Evolutionary conservation across 2,797 vertebrate species (phyloP), one percentile per base, ranked within the genome.

Genomic region (Euphonia xanthogaster): DNA sequence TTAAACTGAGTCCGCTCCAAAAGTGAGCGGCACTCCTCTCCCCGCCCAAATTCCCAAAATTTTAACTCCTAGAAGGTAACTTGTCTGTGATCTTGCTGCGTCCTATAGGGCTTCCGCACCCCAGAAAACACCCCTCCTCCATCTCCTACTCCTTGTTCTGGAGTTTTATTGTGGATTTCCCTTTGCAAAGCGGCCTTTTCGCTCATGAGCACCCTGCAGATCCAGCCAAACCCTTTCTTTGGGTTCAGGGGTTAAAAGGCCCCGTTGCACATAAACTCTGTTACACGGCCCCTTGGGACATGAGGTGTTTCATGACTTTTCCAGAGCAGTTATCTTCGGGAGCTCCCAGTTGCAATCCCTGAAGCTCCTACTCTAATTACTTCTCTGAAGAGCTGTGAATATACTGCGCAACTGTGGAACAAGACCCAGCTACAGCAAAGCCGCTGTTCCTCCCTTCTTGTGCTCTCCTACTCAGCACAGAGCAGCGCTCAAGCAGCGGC

Each of bases 151-250:
- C 9, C 17, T 40, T 20, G 19, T n/a, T 4, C 3, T 6, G 25
- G 14, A 50, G 25, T 40, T 68, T 1, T 9, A 13, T 4, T 5
- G 8, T 17, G 62, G 6, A 11, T 37, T 58, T 21, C 24, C 22
- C 3, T 16, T 31, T 3, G 57, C 8, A 3, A 0, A 10, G 28
- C 5, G 7, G 28, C 20, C 28, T 4, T 45, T 8, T 40, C 0
- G 3, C 37, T 21, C 24, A 0, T 3, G 4, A 23, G 8, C 37
- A 6, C 11, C 3, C 0, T 1, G 18, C 30, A 6, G 0, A 31
- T 60, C 5, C 10, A 19, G 42, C 8, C 39, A 25, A 45, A 48
- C 7, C 7, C 8, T 18, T 30, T 9, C 18, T 63, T 45, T 14
- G 44, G 14, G 23, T 23, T 62, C 31, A 9, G 23, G 19, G 50